Percentiles rank a stretch among this genome's conserved stretches.
Evolutionary conservation across 2,797 vertebrate genomes (phyloP).

Genomic region (Thalassophryne amazonica): DNA sequence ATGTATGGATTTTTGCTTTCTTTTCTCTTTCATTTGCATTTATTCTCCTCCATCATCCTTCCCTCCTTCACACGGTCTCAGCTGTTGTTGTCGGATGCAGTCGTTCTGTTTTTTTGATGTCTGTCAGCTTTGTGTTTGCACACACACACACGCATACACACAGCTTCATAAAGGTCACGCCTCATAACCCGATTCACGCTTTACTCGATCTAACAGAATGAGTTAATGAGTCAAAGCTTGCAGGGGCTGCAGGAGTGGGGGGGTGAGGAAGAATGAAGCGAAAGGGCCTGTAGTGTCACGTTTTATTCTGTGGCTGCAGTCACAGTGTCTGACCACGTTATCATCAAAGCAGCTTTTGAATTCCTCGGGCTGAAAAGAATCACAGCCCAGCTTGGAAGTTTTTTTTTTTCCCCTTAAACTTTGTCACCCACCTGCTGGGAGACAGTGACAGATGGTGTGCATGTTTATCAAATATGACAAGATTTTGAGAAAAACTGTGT

Average conservation of each 20-base stretch:
- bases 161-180: conserved; percentile 38
- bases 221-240: conserved; percentile 47
- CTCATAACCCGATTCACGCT: conserved; percentile 40
- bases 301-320: conserved; percentile 39
- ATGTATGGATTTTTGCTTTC: conserved; percentile 26
- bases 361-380: conserved; percentile 36
- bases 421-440: conserved; percentile 4
- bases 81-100: conserved; percentile 19
- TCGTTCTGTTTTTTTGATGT: conserved; percentile 14
- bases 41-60: background rate
- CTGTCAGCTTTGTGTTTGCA: background rate
- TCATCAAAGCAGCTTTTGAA: conserved; percentile 35
- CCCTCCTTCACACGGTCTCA: background rate
- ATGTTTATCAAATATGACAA: conserved; percentile 34
- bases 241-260: conserved; percentile 8
- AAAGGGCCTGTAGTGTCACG: conserved; percentile 39
- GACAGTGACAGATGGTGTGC: conserved; percentile 7
- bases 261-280: conserved; percentile 28
- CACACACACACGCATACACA: background rate
- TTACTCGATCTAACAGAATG: conserved; percentile 56
- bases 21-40: conserved; percentile 33
- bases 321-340: conserved; percentile 56
- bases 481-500: conserved; percentile 3
- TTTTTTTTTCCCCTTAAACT: conserved; percentile 40
- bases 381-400: conserved; percentile 46